Evolutionary conservation across 2,113 vertebrate genomes (phyloP), one percentile per base, ranked within the genome.

Genomic region (Potamarius usumacintae): DNA sequence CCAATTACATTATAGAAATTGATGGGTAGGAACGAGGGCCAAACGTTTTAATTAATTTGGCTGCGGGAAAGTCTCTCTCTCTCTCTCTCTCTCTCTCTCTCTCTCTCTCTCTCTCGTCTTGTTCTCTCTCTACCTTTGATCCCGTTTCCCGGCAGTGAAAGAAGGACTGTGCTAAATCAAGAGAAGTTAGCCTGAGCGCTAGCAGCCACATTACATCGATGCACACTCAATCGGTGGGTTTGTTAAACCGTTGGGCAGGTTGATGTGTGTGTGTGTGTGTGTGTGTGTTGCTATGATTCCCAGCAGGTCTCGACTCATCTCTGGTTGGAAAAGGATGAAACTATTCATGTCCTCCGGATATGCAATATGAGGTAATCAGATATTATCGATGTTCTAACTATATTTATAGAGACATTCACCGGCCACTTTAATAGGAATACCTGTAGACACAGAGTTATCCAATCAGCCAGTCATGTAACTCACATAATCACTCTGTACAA

Each of bases 1-100:
- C 85, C 81, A 89, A 89, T 89, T 91, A 90, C 90, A 90, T 91
- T 91, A 91, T 69, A 87, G 79, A 88, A 87, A 88, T 88, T 89
- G 88, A 91, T 91, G 87, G 80, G 74, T 77, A 55, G 52, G 84
- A 86, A 86, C 30, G 50, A 71, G 86, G 88, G 86, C 86, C 86
- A 80, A 85, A 86, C 81, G 48, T 60, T 82, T 88, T 89, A 86
- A 89, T 89, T 86, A 86, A 89, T 67, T 88, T 90, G 88, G 89
- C 90, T 84, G 82, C 55, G 84, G 87, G 84, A 90, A 90, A 89
- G 53, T 84, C 86, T 67, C 62, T 85, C 90, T 79, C 82, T 86
- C 74, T 86, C 57, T 62, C 86, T 57, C 53, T 53, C 76, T 53
- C 50, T 15, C 50, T 78, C n/a, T n/a, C n/a, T n/a, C n/a, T n/a